Evolutionary conservation across 2,888 invertebrate genomes (phyloP).

Genomic region (Hermaeophaga mercurialis): DNA sequence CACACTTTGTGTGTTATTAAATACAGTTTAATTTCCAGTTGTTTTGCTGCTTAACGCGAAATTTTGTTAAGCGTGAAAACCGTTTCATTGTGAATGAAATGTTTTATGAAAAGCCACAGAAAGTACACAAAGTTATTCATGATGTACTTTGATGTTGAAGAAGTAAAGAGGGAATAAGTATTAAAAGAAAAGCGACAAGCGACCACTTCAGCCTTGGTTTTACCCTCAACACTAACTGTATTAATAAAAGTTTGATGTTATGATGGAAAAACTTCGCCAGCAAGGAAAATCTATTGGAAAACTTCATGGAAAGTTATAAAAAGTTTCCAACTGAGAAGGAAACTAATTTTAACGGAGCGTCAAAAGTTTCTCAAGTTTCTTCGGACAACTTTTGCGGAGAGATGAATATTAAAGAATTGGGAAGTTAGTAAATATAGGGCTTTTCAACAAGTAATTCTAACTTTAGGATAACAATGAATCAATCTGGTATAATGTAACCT

Average conservation of each 20-base stretch:
- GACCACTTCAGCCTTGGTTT: slow-evolving; percentile 7
- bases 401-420: slow-evolving; percentile 37
- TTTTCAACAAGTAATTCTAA: slow-evolving; percentile 35
- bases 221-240: slow-evolving; percentile 27
- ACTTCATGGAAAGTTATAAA: slow-evolving; percentile 37
- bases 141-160: background rate
- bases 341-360: slow-evolving; percentile 43
- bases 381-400: slow-evolving; percentile 30
- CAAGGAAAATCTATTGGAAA: slow-evolving; percentile 38
- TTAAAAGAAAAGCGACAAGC: background rate
- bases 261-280: slow-evolving; percentile 36
- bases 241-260: slow-evolving; percentile 39
- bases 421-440: slow-evolving; percentile 33
- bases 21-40: no score
- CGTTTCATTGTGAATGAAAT: background rate
- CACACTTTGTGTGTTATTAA: no score
- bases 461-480: slow-evolving; percentile 28
- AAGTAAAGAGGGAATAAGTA: background rate
- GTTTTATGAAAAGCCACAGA: background rate
- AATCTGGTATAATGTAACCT: slow-evolving; percentile 22
- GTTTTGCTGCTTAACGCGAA: no score
- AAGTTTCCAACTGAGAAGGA: slow-evolving; percentile 37
- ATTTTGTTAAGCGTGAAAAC: background rate
- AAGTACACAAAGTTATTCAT: background rate
- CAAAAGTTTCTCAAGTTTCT: slow-evolving; percentile 33